Conservation (phyloP, 2,113 vertebrate genomes). For the Tachuris rubrigastra region DNA sequence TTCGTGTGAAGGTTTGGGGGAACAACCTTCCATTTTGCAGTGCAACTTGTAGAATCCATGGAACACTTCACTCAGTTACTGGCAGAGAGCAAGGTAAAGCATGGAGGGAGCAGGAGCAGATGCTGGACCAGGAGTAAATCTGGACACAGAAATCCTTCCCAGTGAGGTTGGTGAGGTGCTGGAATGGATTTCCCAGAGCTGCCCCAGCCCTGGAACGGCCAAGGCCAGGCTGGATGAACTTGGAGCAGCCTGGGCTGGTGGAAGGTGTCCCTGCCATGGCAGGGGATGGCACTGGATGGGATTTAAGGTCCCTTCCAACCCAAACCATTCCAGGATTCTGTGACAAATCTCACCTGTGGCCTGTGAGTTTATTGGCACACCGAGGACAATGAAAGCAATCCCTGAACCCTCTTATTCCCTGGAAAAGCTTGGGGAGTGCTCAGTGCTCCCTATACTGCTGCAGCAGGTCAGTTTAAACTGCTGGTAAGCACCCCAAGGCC, state of each 20-base stretch:
- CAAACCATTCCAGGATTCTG: not conserved
- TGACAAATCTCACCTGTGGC: not conserved
- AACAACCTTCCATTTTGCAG: not conserved
- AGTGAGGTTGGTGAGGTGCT: not conserved
- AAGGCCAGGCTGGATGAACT: not conserved
- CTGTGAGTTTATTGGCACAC: not conserved
- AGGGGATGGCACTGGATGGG: not conserved
- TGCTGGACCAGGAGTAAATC: not conserved
- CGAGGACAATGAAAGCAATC: not conserved
- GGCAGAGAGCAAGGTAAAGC: not conserved
- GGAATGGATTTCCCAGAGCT: not conserved
- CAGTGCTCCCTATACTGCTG: fast-evolving
- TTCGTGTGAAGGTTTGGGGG: not conserved
- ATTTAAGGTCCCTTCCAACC: not conserved
- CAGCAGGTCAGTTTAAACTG: not conserved
- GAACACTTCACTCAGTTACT: not conserved
- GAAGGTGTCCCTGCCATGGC: not conserved
- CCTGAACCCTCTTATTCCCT: not conserved
- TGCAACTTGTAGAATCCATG: not conserved
- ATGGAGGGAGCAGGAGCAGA: not conserved
- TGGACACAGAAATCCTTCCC: not conserved
- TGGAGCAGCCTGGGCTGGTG: not conserved
- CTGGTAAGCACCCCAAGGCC: not conserved
- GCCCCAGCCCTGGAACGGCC: not conserved
- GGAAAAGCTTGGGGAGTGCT: not conserved